Conservation (phyloP, 2,797 vertebrate species). For the Synanceia verrucosa region DNA sequence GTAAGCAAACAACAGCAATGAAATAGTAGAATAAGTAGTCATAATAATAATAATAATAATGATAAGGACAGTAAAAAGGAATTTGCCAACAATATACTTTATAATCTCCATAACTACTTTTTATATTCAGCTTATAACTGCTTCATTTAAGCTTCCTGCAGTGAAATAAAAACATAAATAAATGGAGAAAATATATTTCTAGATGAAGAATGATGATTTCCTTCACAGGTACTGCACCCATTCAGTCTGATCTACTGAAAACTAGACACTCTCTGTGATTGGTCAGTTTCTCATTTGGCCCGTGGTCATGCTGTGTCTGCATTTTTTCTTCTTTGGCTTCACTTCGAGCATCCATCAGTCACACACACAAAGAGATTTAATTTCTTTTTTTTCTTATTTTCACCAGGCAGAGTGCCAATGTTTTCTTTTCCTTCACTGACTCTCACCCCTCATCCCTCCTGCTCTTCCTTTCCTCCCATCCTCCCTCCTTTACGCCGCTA, state of each 20-base stretch:
- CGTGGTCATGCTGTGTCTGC: conserved; percentile 27
- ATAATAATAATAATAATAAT: no score
- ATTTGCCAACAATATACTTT: no score
- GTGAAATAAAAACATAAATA: not conserved
- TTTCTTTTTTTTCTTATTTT: conserved; percentile 30
- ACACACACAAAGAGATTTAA: conserved; percentile 57
- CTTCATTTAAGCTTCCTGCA: not conserved
- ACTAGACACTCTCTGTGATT: conserved; percentile 15
- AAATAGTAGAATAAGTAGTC: no score
- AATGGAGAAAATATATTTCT: not conserved
- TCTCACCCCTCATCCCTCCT: conserved; percentile 23
- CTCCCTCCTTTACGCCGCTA: conserved; percentile 4
- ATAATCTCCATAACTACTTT: not conserved
- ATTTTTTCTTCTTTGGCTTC: conserved; percentile 28
- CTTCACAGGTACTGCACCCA: not conserved
- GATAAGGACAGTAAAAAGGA: no score
- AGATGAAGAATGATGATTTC: not conserved
- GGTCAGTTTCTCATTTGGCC: conserved; percentile 28
- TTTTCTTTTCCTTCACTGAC: conserved; percentile 60
- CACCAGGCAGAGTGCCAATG: conserved; percentile 62
- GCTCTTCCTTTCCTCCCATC: not conserved
- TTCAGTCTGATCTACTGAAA: conserved; percentile 26
- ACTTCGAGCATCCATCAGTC: conserved; percentile 56
- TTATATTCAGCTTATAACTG: not conserved
- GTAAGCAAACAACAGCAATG: no score